Conservation (phyloP, 2,888 invertebrate species). For the Tetranychus piercei region DNA sequence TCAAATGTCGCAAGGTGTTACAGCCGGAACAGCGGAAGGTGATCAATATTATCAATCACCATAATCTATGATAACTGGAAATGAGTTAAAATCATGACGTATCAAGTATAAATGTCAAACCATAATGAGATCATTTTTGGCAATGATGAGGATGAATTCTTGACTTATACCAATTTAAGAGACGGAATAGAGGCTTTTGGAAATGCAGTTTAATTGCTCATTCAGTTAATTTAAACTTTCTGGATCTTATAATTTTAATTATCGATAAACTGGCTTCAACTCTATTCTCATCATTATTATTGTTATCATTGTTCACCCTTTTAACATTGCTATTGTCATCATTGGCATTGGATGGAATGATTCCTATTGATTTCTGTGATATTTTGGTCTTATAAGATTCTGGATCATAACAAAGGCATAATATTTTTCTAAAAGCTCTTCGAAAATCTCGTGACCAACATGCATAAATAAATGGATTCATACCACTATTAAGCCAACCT, state of each 20-base stretch:
- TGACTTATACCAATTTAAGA: too few relatives aligned
- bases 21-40: neutral
- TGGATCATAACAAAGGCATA: slow-evolving; percentile 49
- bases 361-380: neutral
- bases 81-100: neutral
- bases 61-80: neutral
- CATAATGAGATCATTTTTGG: too few relatives aligned
- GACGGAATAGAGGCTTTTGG: too few relatives aligned
- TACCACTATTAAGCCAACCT: slow-evolving; percentile 85
- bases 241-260: too few relatives aligned
- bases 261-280: too few relatives aligned
- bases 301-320: neutral
- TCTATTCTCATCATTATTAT: neutral
- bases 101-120: too few relatives aligned
- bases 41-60: neutral
- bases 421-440: slow-evolving; percentile 69
- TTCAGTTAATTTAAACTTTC: too few relatives aligned
- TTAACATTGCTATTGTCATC: neutral
- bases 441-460: slow-evolving; percentile 86
- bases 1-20: neutral
- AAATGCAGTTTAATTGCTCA: too few relatives aligned
- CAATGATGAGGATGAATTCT: too few relatives aligned
- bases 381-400: neutral
- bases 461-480: slow-evolving; percentile 96
- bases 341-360: neutral